phyloP scores from a whole-genome alignment of 2,113 vertebrate species.

The Labeo catla region DNA sequence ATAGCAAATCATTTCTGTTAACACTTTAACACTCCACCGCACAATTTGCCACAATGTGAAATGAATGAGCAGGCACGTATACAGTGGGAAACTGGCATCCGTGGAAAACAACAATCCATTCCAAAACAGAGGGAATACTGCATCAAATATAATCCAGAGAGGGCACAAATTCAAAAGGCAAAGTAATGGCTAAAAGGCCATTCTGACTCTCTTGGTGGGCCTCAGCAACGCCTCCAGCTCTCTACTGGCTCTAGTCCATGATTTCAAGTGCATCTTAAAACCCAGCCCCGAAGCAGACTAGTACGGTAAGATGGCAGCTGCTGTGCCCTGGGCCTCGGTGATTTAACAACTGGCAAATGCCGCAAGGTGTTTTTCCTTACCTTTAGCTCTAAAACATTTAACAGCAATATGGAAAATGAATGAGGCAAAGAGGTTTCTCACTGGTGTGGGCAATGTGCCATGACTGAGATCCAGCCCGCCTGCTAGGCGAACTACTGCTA shows the following conservation, averaged over 20 bases:
- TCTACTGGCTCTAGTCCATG: constrained; percentile 56
- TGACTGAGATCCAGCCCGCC: constrained; percentile 33
- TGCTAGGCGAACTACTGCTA: background rate
- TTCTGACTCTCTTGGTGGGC: constrained; percentile 49
- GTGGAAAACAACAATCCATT: constrained; percentile 40
- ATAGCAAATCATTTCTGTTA: constrained; percentile 72
- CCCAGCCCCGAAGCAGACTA: constrained; percentile 51
- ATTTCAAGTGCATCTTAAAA: constrained; percentile 60
- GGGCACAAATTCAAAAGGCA: constrained; percentile 66
- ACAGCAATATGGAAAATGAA: constrained; percentile 57
- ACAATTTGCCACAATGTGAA: constrained; percentile 67
- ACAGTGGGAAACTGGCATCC: constrained; percentile 56
- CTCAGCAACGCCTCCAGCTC: constrained; percentile 56
- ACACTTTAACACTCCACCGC: constrained; percentile 63
- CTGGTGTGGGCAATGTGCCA: constrained; percentile 29
- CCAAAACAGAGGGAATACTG: constrained; percentile 59
- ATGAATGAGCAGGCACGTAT: constrained; percentile 64
- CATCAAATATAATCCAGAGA: constrained; percentile 59
- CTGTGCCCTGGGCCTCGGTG: constrained; percentile 59
- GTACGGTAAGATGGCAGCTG: constrained; percentile 59
- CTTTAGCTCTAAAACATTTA: constrained; percentile 60
- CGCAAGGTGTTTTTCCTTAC: constrained; percentile 61
- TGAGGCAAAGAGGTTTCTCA: constrained; percentile 44
- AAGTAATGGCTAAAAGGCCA: constrained; percentile 56
- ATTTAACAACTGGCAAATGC: constrained; percentile 64